Evolutionary conservation across 1,140 invertebrate species (phyloP).

Genomic region (Lepidurus apus): DNA sequence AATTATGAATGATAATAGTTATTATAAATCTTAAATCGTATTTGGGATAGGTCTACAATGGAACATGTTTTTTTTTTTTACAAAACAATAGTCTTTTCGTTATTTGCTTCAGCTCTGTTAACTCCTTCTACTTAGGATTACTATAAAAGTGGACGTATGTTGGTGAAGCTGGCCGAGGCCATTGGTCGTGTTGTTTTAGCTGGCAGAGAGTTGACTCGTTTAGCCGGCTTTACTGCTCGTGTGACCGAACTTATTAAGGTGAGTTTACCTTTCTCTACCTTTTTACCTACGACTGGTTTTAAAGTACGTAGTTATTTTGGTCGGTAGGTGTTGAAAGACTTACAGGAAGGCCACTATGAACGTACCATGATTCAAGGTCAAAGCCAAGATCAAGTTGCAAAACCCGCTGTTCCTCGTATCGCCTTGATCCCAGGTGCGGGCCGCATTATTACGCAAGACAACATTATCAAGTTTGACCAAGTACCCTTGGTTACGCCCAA

Average conservation of each 20-base stretch:
- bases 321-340: constrained; percentile 66
- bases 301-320: background rate
- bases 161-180: constrained; percentile 93
- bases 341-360: constrained; percentile 79
- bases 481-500: constrained; percentile 96
- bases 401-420: background rate
- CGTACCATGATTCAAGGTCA: constrained; percentile 73
- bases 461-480: constrained; percentile 85
- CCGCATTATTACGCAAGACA: constrained; percentile 75
- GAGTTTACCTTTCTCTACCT: background rate
- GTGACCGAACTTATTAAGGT: constrained; percentile 77
- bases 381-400: constrained; percentile 11
- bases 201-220: constrained; percentile 83
- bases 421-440: constrained; percentile 62
- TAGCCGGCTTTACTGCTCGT: constrained; percentile 88
- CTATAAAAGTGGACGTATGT: constrained; percentile 93
- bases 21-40: no score
- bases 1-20: no score
- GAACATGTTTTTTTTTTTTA: constrained; percentile 29
- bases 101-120: constrained; percentile 12
- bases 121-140: constrained; percentile 59
- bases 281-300: background rate
- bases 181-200: constrained; percentile 90
- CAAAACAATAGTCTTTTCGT: constrained; percentile 21
- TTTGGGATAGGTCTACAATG: no score